Evolutionary conservation across 2,113 vertebrate genomes (phyloP), one percentile per base, ranked within the genome.

Genomic region (Parus major): DNA sequence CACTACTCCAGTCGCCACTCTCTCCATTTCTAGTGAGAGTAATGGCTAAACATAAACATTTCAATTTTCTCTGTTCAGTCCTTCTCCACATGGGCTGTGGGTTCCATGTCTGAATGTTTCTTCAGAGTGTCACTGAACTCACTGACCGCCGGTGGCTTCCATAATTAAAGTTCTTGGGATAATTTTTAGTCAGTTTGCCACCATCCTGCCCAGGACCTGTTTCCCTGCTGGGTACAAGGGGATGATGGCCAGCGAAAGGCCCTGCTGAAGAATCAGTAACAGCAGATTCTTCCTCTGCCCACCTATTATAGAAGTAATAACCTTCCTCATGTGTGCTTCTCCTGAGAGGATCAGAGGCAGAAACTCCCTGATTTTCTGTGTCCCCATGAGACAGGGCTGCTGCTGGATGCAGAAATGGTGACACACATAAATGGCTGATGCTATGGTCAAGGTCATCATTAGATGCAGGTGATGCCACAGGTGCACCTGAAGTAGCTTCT

Each of bases 71-170:
- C 24, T 52, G 3, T 22, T 25, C 11, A 46, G 14, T 27, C 47
- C 65, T 52, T 64, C 28, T 79, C 46, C 64, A 21, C 22, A 5
- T 16, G 63, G 61, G 42, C 69, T 44, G 56, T 35, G 12, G 41
- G 21, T 50, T 69, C 31, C 21, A 35, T 59, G 73, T 47, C 42
- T 35, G 66, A 44, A 16, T 3, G 22, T 59, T 41, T n/a, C 29
- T 29, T 97, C 82, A 98, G 50, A 98, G 97, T 10, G 98, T 98
- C 91, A 98, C 86, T 35, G 98, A 92, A 29, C 98, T 98, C 95
- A 98, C 73, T 36, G 98, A 98, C 63, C 98, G 94, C 31, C 73
- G 94, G 55, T 98, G 98, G 88, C 95, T 97, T 15, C 96, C 78
- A 1, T 15, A 73, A 10, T 16, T 56, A 20, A 85, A 88, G 25